Evolutionary conservation across 2,113 vertebrate species (phyloP).

Genomic region (Pachycephala philippinensis): DNA sequence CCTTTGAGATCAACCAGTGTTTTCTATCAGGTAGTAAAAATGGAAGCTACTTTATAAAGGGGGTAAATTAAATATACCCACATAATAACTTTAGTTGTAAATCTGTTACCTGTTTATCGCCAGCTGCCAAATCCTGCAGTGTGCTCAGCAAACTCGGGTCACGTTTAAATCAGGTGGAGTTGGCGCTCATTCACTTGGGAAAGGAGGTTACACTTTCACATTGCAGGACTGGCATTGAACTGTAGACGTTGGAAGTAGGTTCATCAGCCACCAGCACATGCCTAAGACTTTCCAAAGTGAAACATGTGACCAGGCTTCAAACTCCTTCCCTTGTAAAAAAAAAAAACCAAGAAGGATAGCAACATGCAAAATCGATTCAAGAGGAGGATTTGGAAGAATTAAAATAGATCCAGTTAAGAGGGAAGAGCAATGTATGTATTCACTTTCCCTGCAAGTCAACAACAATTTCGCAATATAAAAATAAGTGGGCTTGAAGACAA

Average conservation of each 20-base stretch:
- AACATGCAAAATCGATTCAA: not conserved
- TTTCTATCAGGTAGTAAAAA: not conserved
- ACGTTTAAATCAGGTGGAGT: not conserved
- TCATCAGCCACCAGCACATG: not conserved
- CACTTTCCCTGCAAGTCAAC: not conserved
- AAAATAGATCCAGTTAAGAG: not conserved
- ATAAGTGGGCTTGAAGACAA: not conserved
- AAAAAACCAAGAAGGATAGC: not conserved
- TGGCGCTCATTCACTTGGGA: accelerated
- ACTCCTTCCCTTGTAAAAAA: not conserved
- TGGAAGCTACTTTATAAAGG: not conserved
- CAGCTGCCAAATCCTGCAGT: not conserved
- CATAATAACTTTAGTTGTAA: not conserved
- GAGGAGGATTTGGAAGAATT: not conserved
- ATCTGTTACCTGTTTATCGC: not conserved
- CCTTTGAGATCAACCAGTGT: not conserved
- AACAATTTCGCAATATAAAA: not conserved
- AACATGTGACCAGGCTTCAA: not conserved
- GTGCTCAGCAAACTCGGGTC: not conserved
- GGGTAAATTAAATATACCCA: not conserved
- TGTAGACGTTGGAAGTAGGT: not conserved
- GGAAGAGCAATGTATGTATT: not conserved
- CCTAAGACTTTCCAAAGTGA: not conserved
- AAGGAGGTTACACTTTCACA: not conserved
- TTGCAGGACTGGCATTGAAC: not conserved